These are phyloP conservation scores for Hyppa rectilinea DNA, from an alignment of 2,888 invertebrate genomes.

Conservation along the genomic window DNA sequence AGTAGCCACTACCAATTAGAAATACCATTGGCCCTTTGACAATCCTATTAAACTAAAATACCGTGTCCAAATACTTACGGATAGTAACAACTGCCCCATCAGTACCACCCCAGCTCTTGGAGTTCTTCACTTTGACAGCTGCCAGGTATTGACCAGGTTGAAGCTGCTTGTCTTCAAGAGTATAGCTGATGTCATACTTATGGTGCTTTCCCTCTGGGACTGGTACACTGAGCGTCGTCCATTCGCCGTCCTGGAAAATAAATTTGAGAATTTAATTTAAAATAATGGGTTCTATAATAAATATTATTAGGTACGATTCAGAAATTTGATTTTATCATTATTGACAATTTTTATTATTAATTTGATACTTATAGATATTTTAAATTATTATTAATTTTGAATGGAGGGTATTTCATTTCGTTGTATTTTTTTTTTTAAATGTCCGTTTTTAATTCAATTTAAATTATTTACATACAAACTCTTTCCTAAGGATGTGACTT, in stretches of 20 bases:
- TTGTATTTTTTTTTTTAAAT: too few relatives aligned
- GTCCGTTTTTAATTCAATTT: too few relatives aligned
- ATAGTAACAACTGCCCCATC: constrained; percentile 74
- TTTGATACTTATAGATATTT: too few relatives aligned
- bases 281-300: too few relatives aligned
- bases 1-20: not conserved
- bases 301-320: too few relatives aligned
- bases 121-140: constrained; percentile 79
- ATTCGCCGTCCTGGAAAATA: constrained; percentile 70
- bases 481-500: too few relatives aligned
- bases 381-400: too few relatives aligned
- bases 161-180: constrained; percentile 71
- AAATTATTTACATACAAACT: too few relatives aligned
- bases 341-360: too few relatives aligned
- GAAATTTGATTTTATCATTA: too few relatives aligned
- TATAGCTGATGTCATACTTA: constrained; percentile 74
- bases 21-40: not conserved
- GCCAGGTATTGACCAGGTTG: constrained; percentile 79
- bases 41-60: not conserved
- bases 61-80: constrained; percentile 70
- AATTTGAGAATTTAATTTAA: not conserved
- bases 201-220: constrained; percentile 69
- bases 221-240: constrained; percentile 72
- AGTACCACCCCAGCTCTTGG: constrained; percentile 78
- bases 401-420: too few relatives aligned